Percentiles rank a stretch among this genome's conserved stretches.
Conservation (phyloP, 2,888 invertebrate species). For the Cryptophagus acutangulus region DNA sequence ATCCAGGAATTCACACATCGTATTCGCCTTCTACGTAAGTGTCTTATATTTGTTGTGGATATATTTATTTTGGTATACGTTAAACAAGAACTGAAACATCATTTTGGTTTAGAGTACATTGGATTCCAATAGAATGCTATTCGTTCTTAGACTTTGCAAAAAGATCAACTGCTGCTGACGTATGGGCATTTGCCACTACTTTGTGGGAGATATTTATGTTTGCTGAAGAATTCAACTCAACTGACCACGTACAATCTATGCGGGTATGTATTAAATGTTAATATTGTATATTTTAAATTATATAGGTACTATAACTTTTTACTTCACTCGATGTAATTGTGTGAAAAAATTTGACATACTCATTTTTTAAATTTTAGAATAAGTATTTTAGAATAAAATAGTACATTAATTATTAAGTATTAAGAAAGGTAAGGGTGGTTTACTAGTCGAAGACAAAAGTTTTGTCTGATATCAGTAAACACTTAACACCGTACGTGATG, state of each 20-base stretch:
- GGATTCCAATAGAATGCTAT: constrained; percentile 85
- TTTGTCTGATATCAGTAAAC: too few relatives aligned
- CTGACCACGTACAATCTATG: constrained; percentile 39
- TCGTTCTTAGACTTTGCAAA: constrained; percentile 63
- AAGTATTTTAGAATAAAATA: too few relatives aligned
- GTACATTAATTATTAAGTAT: too few relatives aligned
- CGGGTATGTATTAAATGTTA: constrained; percentile 29
- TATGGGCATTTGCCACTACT: constrained; percentile 90
- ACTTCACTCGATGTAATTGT: constrained; percentile 5
- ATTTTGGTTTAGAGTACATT: constrained; percentile 65
- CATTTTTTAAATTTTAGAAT: too few relatives aligned
- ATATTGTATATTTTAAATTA: neutral
- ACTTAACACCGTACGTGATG: too few relatives aligned
- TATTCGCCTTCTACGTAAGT: constrained; percentile 65
- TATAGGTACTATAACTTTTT: constrained; percentile 1
- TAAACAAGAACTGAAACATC: constrained; percentile 1
- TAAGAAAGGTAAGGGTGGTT: too few relatives aligned
- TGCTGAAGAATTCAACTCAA: constrained; percentile 51
- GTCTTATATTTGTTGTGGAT: constrained; percentile 4
- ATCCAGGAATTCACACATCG: constrained; percentile 68
- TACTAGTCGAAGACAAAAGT: too few relatives aligned
- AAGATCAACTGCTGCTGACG: constrained; percentile 68
- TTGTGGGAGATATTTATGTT: constrained; percentile 88
- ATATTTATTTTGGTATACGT: too few relatives aligned
- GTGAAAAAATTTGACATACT: too few relatives aligned